Percentiles rank a stretch among this genome's conserved stretches.
Conservation (phyloP, 2,888 invertebrate species). For the Hecatera dysodea region DNA sequence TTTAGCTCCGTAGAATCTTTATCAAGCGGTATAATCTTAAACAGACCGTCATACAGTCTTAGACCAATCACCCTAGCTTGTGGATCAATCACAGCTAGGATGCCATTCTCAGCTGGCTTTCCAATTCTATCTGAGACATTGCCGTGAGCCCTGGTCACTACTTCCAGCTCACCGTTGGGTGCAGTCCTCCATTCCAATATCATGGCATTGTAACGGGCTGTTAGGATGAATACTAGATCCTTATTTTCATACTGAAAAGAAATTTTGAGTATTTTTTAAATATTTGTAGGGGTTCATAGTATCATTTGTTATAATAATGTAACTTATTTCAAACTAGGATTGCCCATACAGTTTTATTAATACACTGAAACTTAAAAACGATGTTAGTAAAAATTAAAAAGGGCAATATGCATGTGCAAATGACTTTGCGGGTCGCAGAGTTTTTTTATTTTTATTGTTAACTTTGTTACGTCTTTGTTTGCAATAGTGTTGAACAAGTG, state of each 20-base stretch:
- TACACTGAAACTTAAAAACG: too few species aligned
- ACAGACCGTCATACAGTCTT: conserved; percentile 98
- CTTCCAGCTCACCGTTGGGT: conserved; percentile 95
- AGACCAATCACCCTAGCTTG: conserved; percentile 98
- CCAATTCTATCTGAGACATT: conserved; percentile 99
- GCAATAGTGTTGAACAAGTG: too few species aligned
- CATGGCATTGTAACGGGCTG: conserved; percentile 98
- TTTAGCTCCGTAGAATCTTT: conserved; percentile 98
- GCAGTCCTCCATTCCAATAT: conserved; percentile 96
- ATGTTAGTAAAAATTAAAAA: too few species aligned
- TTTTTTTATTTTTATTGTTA: too few species aligned
- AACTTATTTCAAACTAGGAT: too few species aligned
- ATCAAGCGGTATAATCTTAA: conserved; percentile 99
- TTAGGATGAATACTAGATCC: conserved; percentile 98
- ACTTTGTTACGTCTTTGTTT: too few species aligned
- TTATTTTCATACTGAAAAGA: conserved; percentile 95
- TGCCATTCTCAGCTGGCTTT: conserved; percentile 98
- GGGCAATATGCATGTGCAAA: too few species aligned
- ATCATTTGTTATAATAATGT: not conserved
- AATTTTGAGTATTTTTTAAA: conserved; percentile 5
- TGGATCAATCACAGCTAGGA: conserved; percentile 98
- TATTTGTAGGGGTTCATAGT: not conserved
- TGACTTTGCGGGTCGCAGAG: too few species aligned
- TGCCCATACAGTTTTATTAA: too few species aligned
- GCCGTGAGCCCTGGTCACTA: conserved; percentile 98